phyloP scores from a whole-genome alignment of 2,888 invertebrate genomes.

The Orthosia gracilis region DNA sequence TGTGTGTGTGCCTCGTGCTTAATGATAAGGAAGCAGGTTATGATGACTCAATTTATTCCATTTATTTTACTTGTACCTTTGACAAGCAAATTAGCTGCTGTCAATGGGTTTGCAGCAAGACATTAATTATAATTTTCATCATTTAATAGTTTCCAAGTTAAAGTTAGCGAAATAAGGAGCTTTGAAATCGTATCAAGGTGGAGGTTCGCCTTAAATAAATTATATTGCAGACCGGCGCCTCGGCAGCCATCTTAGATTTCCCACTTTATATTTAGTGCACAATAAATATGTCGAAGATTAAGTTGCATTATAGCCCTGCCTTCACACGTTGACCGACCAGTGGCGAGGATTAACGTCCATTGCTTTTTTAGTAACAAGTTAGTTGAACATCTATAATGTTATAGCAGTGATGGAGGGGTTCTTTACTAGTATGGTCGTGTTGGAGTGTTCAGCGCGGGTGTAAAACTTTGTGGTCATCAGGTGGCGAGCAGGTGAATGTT shows the following conservation, averaged over 20 bases:
- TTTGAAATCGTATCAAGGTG: conserved; percentile 5
- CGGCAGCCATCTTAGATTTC: conserved; percentile 60
- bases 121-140: not conserved
- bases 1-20: conserved; percentile 30
- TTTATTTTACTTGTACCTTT: conserved; percentile 10
- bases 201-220: conserved; percentile 40
- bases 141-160: not conserved
- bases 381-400: conserved; percentile 28
- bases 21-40: conserved; percentile 42
- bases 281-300: conserved; percentile 67
- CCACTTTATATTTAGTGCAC: conserved; percentile 66
- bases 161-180: not conserved
- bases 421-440: conserved; percentile 14
- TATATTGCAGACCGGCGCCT: conserved; percentile 56
- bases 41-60: conserved; percentile 41
- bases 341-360: conserved; percentile 32
- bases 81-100: conserved; percentile 16
- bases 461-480: conserved; percentile 54
- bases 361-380: conserved; percentile 32
- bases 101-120: conserved; percentile 2
- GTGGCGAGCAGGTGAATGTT: conserved; percentile 54
- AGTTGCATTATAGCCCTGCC: conserved; percentile 59
- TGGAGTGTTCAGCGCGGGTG: conserved; percentile 2
- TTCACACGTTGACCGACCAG: conserved; percentile 37
- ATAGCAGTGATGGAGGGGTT: conserved; percentile 29